Evolutionary conservation across 92 coral and sea anemone genomes (phyloP), one percentile per base, ranked within the genome.

Genomic region (Palythoa heliodiscus): DNA sequence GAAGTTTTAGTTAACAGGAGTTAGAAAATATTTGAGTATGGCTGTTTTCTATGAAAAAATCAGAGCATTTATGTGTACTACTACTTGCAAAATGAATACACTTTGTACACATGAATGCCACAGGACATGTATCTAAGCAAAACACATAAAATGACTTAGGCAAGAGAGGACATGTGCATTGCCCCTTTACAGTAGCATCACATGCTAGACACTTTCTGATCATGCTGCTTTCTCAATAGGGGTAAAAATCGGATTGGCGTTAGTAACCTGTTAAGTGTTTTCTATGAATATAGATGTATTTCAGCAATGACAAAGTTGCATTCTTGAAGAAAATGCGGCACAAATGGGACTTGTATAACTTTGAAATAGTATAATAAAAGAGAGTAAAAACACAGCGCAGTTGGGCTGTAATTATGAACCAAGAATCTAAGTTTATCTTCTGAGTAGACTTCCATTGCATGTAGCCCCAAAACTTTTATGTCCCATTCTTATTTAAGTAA

Each of bases 381-480:
- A 24, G 10, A 78, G 70, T 78, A 73, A 54, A 86, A 85, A 7
- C 77, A 35, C 7, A 86, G 43, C 7, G 84, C 85, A 70, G 40
- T 58, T 6, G 80, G 63, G 11, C 55, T 68, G 37, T 85, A 23
- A 22, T 78, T 86, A 48, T 78, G 84, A 3, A 86, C 70, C 11
- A 86, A 61, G 19, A 47, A 86, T 17, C 89, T 43, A 24, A 86
- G 24, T 24, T 14, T 78, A 13, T 86, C 66, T 11, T 71, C 89
- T 1, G 78, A 69, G 35, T 70, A 86, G 73, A 10, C 25, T 70
- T 70, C 47, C 1, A 47, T 70, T 70, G 48, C 2, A 54, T 54
- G 61, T 11, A 14, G 61, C 17, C 47, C 47, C 7, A 29, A 29
- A 70, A 10, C 25, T 15, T 39, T 68, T 68, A 39, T 70, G 73